phyloP scores from a whole-genome alignment of 2,797 vertebrate genomes.

The Chelon labrosus region DNA sequence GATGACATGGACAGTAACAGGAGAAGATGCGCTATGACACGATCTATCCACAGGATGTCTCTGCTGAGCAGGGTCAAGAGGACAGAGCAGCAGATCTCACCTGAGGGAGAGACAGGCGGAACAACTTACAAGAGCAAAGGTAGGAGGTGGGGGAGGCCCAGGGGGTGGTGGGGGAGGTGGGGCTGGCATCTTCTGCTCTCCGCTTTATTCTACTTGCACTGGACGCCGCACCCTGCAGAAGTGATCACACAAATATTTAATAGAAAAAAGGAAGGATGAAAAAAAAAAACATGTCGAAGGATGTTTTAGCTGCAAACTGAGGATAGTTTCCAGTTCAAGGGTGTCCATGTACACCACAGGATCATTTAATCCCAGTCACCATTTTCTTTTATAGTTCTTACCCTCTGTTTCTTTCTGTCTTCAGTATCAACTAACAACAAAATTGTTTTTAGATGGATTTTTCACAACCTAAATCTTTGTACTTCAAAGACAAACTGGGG shows the following conservation, averaged over 20 bases:
- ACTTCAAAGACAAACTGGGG: no score
- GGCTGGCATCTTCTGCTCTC: constrained; percentile 88
- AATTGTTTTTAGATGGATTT: no score
- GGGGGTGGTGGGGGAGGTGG: constrained; percentile 94
- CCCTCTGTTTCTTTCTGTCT: no score
- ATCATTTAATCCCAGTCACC: no score
- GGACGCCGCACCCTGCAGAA: constrained; percentile 57
- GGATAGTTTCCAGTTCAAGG: no score
- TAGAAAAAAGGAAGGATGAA: neutral
- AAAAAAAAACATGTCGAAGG: no score
- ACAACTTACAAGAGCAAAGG: constrained; percentile 86
- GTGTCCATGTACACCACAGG: no score
- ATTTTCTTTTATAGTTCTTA: no score
- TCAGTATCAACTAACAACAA: no score
- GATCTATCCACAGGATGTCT: constrained; percentile 50
- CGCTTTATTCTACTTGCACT: constrained; percentile 59
- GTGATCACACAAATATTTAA: neutral
- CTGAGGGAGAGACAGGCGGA: neutral
- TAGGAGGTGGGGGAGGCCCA: constrained; percentile 89
- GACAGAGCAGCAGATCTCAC: neutral
- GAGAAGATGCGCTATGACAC: neutral
- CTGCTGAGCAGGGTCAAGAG: constrained; percentile 19
- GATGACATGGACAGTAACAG: neutral
- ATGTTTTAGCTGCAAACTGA: neutral
- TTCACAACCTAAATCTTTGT: no score